Base-by-base conservation (phyloP, 2,797 vertebrate species). In the Malurus splendens region DNA sequence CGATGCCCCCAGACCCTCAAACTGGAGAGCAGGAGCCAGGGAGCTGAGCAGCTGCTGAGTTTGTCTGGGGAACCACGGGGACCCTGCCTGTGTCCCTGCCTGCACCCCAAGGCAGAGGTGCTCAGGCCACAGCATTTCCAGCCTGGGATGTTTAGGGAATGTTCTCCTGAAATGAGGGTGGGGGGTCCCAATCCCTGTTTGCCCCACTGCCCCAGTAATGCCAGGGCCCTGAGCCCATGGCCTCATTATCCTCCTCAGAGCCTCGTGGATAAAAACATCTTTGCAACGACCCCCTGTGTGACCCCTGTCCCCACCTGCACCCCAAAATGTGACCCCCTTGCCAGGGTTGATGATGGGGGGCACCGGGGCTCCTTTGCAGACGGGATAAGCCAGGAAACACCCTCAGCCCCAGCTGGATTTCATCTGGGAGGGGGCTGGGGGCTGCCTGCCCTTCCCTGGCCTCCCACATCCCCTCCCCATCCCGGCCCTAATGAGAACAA, bases 401-500 rank as follows among this genome's bases (percentile, higher is more conserved):
- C 60, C 42, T 24, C 51, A 55, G 24, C 24, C 47, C n/a, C 80
- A 80, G 88, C n/a, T 64, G 86, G 51, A 33, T 62, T 57, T 47
- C 12, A 14, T 48, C 73, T 87, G 91, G 87, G 73, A 79, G 47
- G 52, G 82, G 66, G 10, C 79, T 5, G 47, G 56, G 92, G 81
- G 61, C 86, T 13, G 80, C 54, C 82, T 62, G 87, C 62, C 83
- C 76, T 83, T 87, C 41, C 33, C 75, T 4, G 84, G 84, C 84
- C 82, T 87, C 93, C 82, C 52, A 18, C 38, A 51, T 74, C 94
- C 96, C 97, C 96, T 97, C 94, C 96, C 96, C 96, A 97, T 91
- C 96, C 93, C 94, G 33, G 95, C 96, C 94, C 94, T 98, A 99
- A 99, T 98, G 96, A 98, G 98, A 98, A 98, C 98, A 98, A 98